Evolutionary conservation across 1,140 invertebrate genomes (phyloP).

Genomic region (Drosophila pseudoobscura): DNA sequence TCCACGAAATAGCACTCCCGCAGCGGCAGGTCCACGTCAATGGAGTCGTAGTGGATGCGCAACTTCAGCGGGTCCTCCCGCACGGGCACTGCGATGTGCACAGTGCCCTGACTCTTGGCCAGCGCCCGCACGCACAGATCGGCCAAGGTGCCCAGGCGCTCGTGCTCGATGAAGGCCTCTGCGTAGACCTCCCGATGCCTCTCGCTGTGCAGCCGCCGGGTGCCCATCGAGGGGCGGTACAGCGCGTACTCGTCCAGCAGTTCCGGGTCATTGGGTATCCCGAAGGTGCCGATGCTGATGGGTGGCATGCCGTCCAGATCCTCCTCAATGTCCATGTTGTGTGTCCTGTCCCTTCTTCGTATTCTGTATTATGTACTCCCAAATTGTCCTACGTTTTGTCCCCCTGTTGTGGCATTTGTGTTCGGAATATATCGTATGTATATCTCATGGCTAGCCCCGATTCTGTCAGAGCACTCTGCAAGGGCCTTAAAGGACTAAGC

Average conservation of each 20-base stretch:
- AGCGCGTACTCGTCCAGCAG: constrained; percentile 48
- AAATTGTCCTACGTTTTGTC: neutral
- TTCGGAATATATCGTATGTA: too few relatives aligned
- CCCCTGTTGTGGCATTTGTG: neutral
- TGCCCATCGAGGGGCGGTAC: constrained; percentile 40
- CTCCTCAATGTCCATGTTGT: constrained; percentile 39
- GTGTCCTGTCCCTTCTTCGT: neutral
- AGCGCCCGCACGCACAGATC: constrained; percentile 58
- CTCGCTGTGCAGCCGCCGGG: constrained; percentile 44
- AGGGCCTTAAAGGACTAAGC: constrained; percentile 1
- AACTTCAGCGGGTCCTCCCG: constrained; percentile 37
- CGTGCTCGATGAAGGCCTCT: constrained; percentile 57
- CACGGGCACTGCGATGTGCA: constrained; percentile 23
- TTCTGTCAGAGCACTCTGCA: constrained; percentile 17
- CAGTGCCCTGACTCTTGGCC: constrained; percentile 29
- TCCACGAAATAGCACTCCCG: constrained; percentile 60
- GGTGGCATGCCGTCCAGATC: constrained; percentile 39
- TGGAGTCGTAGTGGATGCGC: constrained; percentile 59
- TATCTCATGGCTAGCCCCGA: too few relatives aligned
- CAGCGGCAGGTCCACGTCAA: constrained; percentile 63
- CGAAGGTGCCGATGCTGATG: constrained; percentile 37
- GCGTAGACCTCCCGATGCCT: constrained; percentile 48
- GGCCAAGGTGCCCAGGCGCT: constrained; percentile 49
- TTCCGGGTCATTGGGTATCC: constrained; percentile 59
- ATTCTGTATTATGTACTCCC: neutral